Evolutionary conservation across 2,113 vertebrate genomes (phyloP).

Genomic region (Crotophaga sulcirostris): DNA sequence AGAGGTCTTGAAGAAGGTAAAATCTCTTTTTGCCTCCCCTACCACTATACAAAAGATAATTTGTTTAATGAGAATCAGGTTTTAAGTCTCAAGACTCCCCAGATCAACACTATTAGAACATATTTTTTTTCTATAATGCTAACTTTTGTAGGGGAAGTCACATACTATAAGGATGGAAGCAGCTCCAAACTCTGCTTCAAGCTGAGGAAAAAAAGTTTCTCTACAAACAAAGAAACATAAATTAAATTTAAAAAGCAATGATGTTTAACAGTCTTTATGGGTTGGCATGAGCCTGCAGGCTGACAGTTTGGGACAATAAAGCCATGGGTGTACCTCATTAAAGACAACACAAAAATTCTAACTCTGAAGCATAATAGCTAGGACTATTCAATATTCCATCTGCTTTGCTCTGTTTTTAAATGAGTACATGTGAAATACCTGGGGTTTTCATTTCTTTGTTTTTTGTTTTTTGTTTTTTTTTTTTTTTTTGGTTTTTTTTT

Average conservation of each 20-base stretch:
- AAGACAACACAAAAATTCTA: not conserved
- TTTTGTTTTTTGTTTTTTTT: not conserved
- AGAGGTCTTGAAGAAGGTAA: not conserved
- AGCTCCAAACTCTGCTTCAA: not conserved
- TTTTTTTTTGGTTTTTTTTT: no score
- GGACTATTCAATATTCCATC: not conserved
- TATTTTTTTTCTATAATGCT: not conserved
- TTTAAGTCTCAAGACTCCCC: not conserved
- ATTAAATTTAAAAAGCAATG: not conserved
- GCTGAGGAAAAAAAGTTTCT: not conserved
- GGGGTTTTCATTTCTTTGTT: not conserved
- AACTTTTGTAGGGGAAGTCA: not conserved
- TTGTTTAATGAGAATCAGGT: not conserved
- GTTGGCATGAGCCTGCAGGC: not conserved
- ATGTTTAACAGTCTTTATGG: constrained; percentile 6
- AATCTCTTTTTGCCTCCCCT: not conserved
- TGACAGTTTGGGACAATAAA: not conserved
- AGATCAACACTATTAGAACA: not conserved
- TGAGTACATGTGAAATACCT: not conserved
- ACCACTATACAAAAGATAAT: not conserved
- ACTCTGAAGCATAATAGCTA: not conserved
- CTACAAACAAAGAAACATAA: constrained; percentile 30
- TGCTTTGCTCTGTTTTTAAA: not conserved
- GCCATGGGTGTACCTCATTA: not conserved
- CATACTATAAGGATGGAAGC: not conserved